Conservation (phyloP, 1,140 invertebrate genomes). For the Polyergus mexicanus region DNA sequence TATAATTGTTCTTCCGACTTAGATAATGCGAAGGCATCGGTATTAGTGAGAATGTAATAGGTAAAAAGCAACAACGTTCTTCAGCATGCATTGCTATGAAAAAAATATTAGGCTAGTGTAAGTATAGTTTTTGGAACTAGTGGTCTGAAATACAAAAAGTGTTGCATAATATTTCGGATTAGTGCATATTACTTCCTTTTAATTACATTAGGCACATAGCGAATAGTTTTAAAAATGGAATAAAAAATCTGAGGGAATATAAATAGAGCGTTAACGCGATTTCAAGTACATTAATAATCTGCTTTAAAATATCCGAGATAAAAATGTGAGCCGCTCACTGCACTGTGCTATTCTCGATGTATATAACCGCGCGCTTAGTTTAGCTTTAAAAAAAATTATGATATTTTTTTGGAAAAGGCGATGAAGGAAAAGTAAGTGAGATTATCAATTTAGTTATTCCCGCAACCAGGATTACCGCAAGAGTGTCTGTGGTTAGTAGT, state of each 20-base stretch:
- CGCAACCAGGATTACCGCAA: slow-evolving; percentile 87
- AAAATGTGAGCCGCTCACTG: slow-evolving; percentile 37
- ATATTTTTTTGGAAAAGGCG: slow-evolving; percentile 69
- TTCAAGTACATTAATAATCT: not conserved
- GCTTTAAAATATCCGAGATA: not conserved
- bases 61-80: slow-evolving; percentile 33
- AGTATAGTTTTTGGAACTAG: slow-evolving; percentile 54
- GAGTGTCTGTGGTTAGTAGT: slow-evolving; percentile 87
- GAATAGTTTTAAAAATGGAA: slow-evolving; percentile 10
- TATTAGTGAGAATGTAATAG: slow-evolving; percentile 34
- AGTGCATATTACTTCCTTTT: slow-evolving; percentile 9
- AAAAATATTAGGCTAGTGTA: slow-evolving; percentile 11
- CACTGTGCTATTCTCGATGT: slow-evolving; percentile 33
- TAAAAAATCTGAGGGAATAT: not conserved
- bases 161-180: slow-evolving; percentile 32
- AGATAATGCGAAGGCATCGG: not conserved
- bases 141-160: slow-evolving; percentile 52
- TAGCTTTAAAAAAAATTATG: slow-evolving; percentile 52
- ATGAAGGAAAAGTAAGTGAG: slow-evolving; percentile 75
- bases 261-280: slow-evolving; percentile 2
- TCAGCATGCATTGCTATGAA: slow-evolving; percentile 66
- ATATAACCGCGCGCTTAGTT: not conserved
- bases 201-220: not conserved
- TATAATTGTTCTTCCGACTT: slow-evolving; percentile 25
- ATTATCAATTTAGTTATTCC: slow-evolving; percentile 86